Conservation (phyloP, 2,113 vertebrate species). For the Pogonocichla stellata region DNA sequence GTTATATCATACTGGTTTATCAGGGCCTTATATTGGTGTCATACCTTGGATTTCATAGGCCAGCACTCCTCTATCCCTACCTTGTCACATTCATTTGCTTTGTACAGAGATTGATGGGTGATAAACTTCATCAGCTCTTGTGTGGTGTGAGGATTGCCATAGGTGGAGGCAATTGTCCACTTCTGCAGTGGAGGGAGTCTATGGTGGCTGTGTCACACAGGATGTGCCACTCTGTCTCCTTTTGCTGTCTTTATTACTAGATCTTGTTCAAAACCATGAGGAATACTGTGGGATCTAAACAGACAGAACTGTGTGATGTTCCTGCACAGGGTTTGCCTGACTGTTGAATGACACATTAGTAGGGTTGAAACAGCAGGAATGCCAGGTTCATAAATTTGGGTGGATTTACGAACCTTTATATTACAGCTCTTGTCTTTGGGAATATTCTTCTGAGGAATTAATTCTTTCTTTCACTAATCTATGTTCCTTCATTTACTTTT, state of each 20-base stretch:
- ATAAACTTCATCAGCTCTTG: not conserved
- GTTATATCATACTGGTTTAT: not conserved
- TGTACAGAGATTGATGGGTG: not conserved
- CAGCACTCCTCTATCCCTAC: not conserved
- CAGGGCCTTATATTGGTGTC: not conserved
- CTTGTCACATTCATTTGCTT: not conserved
- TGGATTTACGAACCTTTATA: not conserved
- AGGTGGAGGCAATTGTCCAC: fast-evolving
- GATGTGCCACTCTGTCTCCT: not conserved
- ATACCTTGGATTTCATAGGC: not conserved
- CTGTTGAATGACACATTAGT: not conserved
- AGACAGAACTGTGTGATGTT: not conserved
- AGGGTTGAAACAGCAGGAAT: not conserved
- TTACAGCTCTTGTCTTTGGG: not conserved
- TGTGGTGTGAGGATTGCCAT: fast-evolving
- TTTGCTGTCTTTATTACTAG: not conserved
- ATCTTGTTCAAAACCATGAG: not conserved
- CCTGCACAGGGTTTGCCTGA: not conserved
- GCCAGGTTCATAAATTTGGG: not conserved
- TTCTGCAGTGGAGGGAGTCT: not conserved
- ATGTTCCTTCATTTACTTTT: not conserved
- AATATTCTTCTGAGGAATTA: not conserved
- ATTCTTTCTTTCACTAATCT: not conserved
- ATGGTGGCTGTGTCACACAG: not conserved
- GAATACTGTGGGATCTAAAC: not conserved